phyloP scores from a whole-genome alignment of 2,113 vertebrate species.

The Numenius arquata region DNA sequence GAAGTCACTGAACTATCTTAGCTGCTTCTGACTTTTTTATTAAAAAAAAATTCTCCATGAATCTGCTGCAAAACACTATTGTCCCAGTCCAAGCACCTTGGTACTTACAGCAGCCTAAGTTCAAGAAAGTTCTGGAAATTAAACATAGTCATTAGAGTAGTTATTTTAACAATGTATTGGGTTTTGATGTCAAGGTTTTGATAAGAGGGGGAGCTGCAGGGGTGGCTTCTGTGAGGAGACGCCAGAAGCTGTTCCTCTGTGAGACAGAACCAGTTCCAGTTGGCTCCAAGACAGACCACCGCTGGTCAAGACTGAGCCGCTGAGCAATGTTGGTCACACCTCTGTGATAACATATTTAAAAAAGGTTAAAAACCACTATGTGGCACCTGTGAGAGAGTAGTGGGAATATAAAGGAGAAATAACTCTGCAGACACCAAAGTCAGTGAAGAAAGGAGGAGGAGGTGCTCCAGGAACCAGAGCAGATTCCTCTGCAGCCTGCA shows the following conservation, averaged over 20 bases:
- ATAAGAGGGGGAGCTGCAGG: background rate
- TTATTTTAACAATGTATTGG: background rate
- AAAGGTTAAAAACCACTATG: background rate
- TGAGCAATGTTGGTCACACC: background rate
- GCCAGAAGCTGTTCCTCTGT: background rate
- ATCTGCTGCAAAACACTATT: background rate
- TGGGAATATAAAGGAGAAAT: background rate
- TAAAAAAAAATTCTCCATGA: background rate
- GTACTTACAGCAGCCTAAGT: background rate
- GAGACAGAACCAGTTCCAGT: background rate
- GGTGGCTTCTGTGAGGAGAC: background rate
- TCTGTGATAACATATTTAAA: background rate
- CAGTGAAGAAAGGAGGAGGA: background rate
- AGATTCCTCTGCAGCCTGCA: background rate
- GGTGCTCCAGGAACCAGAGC: background rate
- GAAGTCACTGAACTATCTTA: background rate
- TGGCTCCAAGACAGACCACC: rapidly evolving
- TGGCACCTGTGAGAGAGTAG: background rate
- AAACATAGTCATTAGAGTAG: background rate
- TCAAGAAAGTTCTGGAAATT: background rate
- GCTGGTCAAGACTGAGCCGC: background rate
- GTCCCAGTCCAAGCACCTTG: background rate
- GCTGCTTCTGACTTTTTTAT: background rate
- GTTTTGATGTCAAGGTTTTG: background rate
- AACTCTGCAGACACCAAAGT: background rate